phyloP scores from a whole-genome alignment of 2,888 invertebrate genomes.

The Gnatocerus cornutus region DNA sequence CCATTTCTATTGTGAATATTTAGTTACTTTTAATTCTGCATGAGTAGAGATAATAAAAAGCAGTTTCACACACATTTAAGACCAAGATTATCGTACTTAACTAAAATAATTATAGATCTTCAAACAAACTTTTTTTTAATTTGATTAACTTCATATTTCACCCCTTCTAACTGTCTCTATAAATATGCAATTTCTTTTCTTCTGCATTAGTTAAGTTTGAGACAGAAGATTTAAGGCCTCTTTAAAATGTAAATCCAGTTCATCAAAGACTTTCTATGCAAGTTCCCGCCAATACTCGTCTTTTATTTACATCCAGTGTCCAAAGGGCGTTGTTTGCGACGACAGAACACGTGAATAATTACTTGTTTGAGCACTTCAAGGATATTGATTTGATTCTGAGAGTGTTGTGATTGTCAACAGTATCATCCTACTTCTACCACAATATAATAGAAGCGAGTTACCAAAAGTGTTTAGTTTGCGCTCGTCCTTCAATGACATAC shows the following conservation, averaged over 20 bases:
- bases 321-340: constrained; percentile 2
- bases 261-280: constrained; percentile 37
- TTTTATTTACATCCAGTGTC: constrained; percentile 30
- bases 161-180: too few species aligned
- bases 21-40: too few species aligned
- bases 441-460: constrained; percentile 14
- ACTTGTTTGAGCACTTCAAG: neutral
- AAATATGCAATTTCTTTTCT: constrained; percentile 40
- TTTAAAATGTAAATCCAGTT: constrained; percentile 36
- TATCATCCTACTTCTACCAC: constrained; percentile 2
- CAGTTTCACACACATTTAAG: too few species aligned
- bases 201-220: constrained; percentile 34
- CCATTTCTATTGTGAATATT: too few species aligned
- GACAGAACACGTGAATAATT: constrained; percentile 20
- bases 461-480: constrained; percentile 11
- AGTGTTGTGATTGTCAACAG: constrained; percentile 12
- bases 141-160: too few species aligned
- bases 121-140: too few species aligned
- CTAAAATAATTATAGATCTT: too few species aligned
- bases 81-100: too few species aligned
- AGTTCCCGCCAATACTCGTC: constrained; percentile 21
- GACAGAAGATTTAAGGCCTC: constrained; percentile 20
- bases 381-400: constrained; percentile 13
- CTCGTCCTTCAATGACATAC: neutral
- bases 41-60: too few species aligned